Conservation (phyloP, 2,888 invertebrate species). For the Pristionchus mayeri region DNA sequence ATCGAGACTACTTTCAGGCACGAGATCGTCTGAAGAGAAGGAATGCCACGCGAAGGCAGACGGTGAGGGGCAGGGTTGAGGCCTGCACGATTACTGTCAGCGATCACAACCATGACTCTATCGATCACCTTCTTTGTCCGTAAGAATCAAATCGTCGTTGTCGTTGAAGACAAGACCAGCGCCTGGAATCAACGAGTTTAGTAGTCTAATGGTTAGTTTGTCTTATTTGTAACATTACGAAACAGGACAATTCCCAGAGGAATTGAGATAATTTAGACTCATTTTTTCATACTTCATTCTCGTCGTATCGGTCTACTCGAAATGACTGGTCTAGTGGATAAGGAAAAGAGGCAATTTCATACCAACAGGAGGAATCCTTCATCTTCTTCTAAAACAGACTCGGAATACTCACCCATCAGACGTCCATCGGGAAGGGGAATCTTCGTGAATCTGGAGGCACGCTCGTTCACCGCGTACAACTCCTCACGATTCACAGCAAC, state of each 20-base stretch:
- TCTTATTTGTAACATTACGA: too few relatives aligned
- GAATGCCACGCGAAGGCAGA: constrained; percentile 10
- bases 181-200: not conserved
- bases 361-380: too few relatives aligned
- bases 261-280: too few relatives aligned
- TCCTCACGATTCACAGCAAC: not conserved
- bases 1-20: not conserved
- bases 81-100: not conserved
- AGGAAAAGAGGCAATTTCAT: too few relatives aligned
- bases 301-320: too few relatives aligned
- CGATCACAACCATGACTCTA: not conserved
- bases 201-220: too few relatives aligned
- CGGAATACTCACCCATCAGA: constrained; percentile 4
- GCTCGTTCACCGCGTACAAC: not conserved
- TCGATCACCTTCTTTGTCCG: not conserved
- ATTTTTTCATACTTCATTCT: too few relatives aligned
- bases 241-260: too few relatives aligned
- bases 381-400: too few relatives aligned
- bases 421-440: not conserved
- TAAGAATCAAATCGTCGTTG: constrained; percentile 23
- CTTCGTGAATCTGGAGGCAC: not conserved
- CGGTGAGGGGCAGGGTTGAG: not conserved
- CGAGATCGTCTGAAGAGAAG: not conserved
- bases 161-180: constrained; percentile 7
- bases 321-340: too few relatives aligned